A percentile compares a stretch with the other conserved stretches of the same genome.
phyloP scores from a whole-genome alignment of 2,113 vertebrate species.

The Ictalurus furcatus region DNA sequence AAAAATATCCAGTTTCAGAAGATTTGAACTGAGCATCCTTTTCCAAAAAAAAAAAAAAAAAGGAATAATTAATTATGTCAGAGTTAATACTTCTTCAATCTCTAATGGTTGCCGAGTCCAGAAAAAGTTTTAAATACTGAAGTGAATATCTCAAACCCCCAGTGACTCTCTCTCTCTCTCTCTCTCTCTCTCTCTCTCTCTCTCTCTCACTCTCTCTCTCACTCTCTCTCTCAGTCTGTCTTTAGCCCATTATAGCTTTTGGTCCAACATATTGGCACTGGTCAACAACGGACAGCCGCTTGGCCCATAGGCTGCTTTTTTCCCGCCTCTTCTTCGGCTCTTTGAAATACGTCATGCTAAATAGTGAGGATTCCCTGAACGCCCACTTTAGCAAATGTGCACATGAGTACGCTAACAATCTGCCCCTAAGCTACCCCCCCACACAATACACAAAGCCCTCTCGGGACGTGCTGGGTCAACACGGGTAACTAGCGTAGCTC shows the following conservation, averaged over 20 bases:
- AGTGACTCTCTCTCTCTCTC: conserved; percentile 15
- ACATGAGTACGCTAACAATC: conserved; percentile 43
- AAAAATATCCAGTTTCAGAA: conserved; percentile 20
- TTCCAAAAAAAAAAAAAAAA: conserved; percentile 29
- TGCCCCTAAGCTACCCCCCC: conserved; percentile 24
- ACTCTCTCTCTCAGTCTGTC: background rate
- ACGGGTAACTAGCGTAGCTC: background rate
- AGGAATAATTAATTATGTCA: conserved; percentile 52
- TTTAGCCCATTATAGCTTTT: background rate
- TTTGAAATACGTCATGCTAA: conserved; percentile 51
- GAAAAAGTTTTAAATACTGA: conserved; percentile 55
- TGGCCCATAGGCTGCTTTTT: background rate
- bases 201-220: background rate
- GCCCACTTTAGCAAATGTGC: conserved; percentile 44
- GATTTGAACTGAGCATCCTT: conserved; percentile 33
- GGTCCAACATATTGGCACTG: conserved; percentile 10
- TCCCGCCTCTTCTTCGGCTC: conserved; percentile 10
- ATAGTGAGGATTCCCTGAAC: conserved; percentile 56
- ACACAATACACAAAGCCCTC: conserved; percentile 40
- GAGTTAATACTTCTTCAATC: conserved; percentile 52
- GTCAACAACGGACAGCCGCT: conserved; percentile 25
- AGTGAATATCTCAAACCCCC: conserved; percentile 19
- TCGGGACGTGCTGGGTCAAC: conserved; percentile 22
- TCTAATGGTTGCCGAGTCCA: conserved; percentile 50
- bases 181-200: background rate